phyloP scores from a whole-genome alignment of 2,888 invertebrate species.

The Drosophila lutescens region DNA sequence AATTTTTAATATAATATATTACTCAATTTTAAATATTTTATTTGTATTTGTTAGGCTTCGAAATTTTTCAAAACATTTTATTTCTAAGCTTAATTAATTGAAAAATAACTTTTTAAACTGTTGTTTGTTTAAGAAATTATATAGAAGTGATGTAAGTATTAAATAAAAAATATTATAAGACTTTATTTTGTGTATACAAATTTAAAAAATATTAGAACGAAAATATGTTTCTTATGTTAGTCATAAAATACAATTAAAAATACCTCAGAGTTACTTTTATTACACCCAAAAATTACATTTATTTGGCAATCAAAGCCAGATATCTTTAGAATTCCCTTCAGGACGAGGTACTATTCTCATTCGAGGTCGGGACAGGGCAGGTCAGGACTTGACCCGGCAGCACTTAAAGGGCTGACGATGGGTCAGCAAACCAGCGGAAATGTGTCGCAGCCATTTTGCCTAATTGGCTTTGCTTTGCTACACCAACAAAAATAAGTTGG shows the following conservation, averaged over 20 bases:
- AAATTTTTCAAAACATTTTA: too few relatives aligned
- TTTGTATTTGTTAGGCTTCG: too few relatives aligned
- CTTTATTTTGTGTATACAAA: too few relatives aligned
- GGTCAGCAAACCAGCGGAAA: slow-evolving; percentile 69
- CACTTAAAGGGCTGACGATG: slow-evolving; percentile 21
- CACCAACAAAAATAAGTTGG: slow-evolving; percentile 33
- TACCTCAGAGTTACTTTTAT: not conserved
- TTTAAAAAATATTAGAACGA: too few relatives aligned
- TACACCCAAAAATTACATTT: not conserved
- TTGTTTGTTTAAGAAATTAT: too few relatives aligned
- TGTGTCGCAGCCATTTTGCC: slow-evolving; percentile 79
- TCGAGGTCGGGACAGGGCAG: slow-evolving; percentile 37
- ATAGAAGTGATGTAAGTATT: not conserved
- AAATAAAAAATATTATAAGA: not conserved
- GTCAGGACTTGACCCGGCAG: slow-evolving; percentile 13
- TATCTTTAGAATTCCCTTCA: not conserved
- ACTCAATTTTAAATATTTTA: too few relatives aligned
- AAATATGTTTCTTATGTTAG: too few relatives aligned
- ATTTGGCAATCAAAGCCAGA: not conserved
- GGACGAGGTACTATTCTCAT: not conserved
- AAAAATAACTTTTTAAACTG: too few relatives aligned
- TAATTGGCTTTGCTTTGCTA: slow-evolving; percentile 69
- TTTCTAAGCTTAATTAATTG: too few relatives aligned
- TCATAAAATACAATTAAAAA: too few relatives aligned
- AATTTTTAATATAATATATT: too few relatives aligned